Conservation (phyloP, 2,797 vertebrate genomes). For the Aldrovandia affinis region DNA sequence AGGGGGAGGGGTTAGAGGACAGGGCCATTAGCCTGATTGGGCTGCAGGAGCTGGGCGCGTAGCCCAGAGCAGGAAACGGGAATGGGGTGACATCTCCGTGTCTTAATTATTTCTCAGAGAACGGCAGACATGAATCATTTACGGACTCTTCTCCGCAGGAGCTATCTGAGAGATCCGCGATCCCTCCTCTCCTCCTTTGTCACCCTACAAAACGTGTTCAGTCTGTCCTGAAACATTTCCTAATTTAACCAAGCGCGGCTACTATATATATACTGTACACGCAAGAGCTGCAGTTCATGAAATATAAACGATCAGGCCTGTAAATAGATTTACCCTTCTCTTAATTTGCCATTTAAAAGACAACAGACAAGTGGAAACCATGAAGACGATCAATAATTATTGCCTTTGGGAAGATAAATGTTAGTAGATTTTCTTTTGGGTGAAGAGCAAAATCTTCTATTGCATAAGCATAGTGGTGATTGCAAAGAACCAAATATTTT, state of each 20-base stretch:
- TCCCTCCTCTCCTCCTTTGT: constrained; percentile 6
- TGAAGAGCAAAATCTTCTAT: not conserved
- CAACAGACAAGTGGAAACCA: not conserved
- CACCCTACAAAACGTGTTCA: not conserved
- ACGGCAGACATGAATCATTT: constrained; percentile 21
- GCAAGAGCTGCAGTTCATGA: not conserved
- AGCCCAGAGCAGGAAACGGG: not conserved
- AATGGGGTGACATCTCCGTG: not conserved
- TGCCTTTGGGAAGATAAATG: not conserved
- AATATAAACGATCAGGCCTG: not conserved
- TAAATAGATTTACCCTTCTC: not conserved
- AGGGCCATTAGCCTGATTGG: constrained; percentile 18
- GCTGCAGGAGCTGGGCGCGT: not conserved
- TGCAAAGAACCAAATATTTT: not conserved
- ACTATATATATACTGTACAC: not conserved
- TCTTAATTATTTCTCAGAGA: constrained; percentile 8
- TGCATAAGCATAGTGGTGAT: not conserved
- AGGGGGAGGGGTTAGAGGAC: constrained; percentile 29
- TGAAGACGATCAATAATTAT: not conserved
- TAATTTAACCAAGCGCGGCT: not conserved
- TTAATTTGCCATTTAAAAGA: not conserved
- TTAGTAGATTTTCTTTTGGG: not conserved
- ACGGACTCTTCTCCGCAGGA: not conserved
- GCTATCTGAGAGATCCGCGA: not conserved
- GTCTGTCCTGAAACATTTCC: not conserved